Percentiles rank a stretch among this genome's conserved stretches.
Conservation (phyloP, 2,113 vertebrate genomes). For the Chionodraco myersi region DNA sequence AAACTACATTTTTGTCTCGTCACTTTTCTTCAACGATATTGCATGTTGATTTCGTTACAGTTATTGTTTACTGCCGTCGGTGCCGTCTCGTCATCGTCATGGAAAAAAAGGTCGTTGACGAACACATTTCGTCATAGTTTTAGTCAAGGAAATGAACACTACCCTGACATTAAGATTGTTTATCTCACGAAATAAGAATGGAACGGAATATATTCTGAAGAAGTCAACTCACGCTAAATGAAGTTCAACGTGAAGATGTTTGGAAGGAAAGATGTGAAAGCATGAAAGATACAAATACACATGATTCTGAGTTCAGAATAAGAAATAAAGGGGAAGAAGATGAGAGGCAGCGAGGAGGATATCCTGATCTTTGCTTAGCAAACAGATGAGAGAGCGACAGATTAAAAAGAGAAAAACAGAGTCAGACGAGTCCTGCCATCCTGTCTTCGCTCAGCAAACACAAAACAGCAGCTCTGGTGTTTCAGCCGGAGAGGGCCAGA, state of each 20-base stretch:
- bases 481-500: slow-evolving; percentile 19
- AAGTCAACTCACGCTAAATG: background rate
- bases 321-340: background rate
- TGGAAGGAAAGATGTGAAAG: background rate
- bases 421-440: background rate
- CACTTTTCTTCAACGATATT: no score
- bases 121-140: no score
- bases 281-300: background rate
- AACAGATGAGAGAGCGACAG: slow-evolving; percentile 30
- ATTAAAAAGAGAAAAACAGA: slow-evolving; percentile 26
- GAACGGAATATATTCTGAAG: background rate
- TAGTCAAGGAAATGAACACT: no score
- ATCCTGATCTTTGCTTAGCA: slow-evolving; percentile 35
- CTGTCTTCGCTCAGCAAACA: slow-evolving; percentile 42
- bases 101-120: no score
- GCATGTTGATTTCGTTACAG: no score
- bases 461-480: slow-evolving; percentile 20
- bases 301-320: background rate
- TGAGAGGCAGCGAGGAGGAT: background rate
- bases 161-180: background rate
- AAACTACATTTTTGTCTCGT: no score
- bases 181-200: background rate
- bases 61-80: no score
- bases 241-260: background rate
- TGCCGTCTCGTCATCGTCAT: no score